Base-by-base conservation (phyloP, 2,888 invertebrate genomes). In the Encarsia formosa region DNA sequence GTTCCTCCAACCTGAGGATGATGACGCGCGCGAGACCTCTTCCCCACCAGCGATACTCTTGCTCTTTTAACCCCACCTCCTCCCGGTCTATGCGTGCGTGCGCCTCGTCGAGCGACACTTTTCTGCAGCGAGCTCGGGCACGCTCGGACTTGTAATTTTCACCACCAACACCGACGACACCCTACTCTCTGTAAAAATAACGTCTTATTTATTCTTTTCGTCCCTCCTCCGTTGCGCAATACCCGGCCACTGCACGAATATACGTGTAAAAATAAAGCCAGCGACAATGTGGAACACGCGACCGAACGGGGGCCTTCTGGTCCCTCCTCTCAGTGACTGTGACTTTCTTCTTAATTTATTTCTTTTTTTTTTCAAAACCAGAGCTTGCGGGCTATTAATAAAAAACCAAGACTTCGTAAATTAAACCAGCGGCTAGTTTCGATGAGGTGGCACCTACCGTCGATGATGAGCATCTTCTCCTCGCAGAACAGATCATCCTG, bases 381-480 rank as follows among this genome's bases (percentile, higher is more conserved):
- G n/a, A n/a, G n/a, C n/a, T n/a, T n/a, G n/a, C n/a, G n/a, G n/a
- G n/a, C n/a, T n/a, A n/a, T n/a, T n/a, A n/a, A n/a, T n/a, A n/a
- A n/a, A n/a, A n/a, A n/a, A n/a, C n/a, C n/a, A n/a, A n/a, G n/a
- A n/a, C n/a, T n/a, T n/a, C n/a, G n/a, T n/a, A n/a, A n/a, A n/a
- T n/a, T n/a, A n/a, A n/a, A n/a, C n/a, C n/a, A n/a, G n/a, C n/a
- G n/a, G n/a, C n/a, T n/a, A n/a, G n/a, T n/a, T n/a, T n/a, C n/a
- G n/a, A n/a, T n/a, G n/a, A n/a, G n/a, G 11, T 11, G 16, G 13
- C 34, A 34, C 6, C 26, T 59, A 74, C 73, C 73, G 37, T 74
- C 73, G 57, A 74, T 73, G 57, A 74, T 71, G 47, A 74, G 68
- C 72, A 73, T 71, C 59, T 74, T 74, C 53, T 74, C 73, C 56